A percentile compares a stretch with the other conserved stretches of the same genome.
Evolutionary conservation across 2,797 vertebrate genomes (phyloP).

Genomic region (Epinephelus malabaricus): DNA sequence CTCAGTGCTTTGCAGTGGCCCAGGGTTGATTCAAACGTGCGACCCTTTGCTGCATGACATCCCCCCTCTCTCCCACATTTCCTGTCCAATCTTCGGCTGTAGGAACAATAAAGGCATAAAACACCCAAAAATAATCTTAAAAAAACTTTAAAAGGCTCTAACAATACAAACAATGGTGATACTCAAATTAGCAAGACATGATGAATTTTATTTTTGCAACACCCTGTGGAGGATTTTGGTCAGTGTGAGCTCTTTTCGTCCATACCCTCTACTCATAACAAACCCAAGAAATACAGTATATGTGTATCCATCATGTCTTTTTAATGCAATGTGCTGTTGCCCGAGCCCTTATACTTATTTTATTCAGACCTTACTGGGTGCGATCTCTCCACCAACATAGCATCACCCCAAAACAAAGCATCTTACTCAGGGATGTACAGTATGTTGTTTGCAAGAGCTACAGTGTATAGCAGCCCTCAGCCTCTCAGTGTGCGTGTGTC

Average conservation of each 20-base stretch:
- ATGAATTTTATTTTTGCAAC: neutral
- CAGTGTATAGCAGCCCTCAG: neutral
- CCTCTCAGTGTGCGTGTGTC: constrained; percentile 9
- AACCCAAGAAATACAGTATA: neutral
- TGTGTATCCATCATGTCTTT: neutral
- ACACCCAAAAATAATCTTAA: too few species aligned
- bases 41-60: too few species aligned
- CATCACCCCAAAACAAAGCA: constrained; percentile 23
- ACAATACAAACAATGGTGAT: constrained; percentile 8
- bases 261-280: neutral
- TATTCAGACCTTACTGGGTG: constrained; percentile 6
- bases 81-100: too few species aligned
- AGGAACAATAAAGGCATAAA: too few species aligned
- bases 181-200: constrained; percentile 16
- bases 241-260: constrained; percentile 8
- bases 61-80: too few species aligned
- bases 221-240: neutral
- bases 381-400: constrained; percentile 16
- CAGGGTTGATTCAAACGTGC: too few species aligned
- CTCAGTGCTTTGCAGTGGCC: too few species aligned
- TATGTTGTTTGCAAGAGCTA: neutral
- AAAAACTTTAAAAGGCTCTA: too few species aligned
- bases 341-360: neutral
- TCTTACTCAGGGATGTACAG: constrained; percentile 19
- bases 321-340: neutral